These are phyloP conservation scores for Patella caerulea DNA, from an alignment of 2,888 invertebrate species.

Conservation along the genomic window DNA sequence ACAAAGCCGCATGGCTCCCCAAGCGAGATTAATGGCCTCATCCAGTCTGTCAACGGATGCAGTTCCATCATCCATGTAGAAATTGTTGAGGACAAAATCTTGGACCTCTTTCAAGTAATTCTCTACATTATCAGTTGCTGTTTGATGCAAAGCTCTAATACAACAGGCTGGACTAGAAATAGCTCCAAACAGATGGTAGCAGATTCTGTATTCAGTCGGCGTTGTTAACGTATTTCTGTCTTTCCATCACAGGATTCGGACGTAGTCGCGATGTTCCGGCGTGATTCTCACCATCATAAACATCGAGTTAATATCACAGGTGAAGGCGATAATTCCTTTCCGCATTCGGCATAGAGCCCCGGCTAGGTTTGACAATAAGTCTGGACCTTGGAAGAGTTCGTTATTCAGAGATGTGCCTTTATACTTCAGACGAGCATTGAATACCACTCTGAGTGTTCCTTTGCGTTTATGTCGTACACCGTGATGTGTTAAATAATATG, in stretches of 20 bases:
- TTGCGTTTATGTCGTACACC: background rate
- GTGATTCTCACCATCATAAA: conserved; percentile 3
- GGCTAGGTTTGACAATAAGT: background rate
- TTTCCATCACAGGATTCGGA: background rate
- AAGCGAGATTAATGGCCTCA: background rate
- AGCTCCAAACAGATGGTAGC: background rate
- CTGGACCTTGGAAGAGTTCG: background rate
- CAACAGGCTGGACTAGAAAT: conserved; percentile 2
- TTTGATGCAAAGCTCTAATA: background rate
- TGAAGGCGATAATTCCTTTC: background rate
- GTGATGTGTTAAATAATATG: conserved; percentile 1
- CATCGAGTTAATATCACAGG: background rate
- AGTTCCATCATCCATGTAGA: background rate
- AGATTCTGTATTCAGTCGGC: background rate
- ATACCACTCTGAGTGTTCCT: background rate
- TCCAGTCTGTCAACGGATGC: background rate
- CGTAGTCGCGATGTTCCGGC: background rate
- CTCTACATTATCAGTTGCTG: background rate
- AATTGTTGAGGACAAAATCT: background rate
- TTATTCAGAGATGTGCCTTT: background rate
- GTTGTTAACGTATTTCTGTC: background rate
- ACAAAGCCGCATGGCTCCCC: background rate
- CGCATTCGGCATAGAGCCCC: conserved; percentile 3
- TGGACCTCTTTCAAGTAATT: background rate
- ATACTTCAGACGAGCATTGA: background rate